These are phyloP conservation scores for Xenentodon cancila DNA, from an alignment of 2,797 vertebrate genomes.

Conservation along the genomic window DNA sequence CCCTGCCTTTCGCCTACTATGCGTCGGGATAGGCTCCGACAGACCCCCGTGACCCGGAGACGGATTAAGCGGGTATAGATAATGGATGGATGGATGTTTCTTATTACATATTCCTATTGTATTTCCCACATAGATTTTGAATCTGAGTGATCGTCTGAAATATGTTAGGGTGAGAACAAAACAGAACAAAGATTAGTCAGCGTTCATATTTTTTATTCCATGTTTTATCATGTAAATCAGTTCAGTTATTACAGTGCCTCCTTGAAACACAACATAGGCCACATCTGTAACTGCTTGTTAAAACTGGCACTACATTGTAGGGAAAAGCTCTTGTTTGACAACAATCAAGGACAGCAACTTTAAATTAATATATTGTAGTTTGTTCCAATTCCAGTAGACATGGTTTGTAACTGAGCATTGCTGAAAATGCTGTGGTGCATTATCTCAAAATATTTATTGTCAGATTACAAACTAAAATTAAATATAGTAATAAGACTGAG, in stretches of 20 bases:
- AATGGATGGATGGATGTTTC: no score
- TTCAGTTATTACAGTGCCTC: conserved; percentile 21
- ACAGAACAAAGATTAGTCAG: conserved; percentile 3
- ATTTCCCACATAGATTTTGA: no score
- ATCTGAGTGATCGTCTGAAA: not conserved
- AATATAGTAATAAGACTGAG: not conserved
- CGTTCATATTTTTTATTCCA: conserved; percentile 45
- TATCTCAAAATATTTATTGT: conserved; percentile 27
- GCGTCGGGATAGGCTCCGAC: no score
- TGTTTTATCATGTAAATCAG: conserved; percentile 36
- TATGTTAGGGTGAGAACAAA: conserved; percentile 4
- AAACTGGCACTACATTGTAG: conserved; percentile 2
- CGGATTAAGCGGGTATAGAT: no score
- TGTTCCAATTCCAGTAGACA: conserved; percentile 11
- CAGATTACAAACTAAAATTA: conserved; percentile 3
- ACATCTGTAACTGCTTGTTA: conserved; percentile 15
- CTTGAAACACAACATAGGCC: conserved; percentile 9
- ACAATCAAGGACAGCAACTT: conserved; percentile 1
- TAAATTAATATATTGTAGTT: conserved; percentile 27
- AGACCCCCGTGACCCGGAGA: no score
- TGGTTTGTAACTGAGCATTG: conserved; percentile 19
- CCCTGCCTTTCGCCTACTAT: no score
- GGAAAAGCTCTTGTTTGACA: conserved; percentile 10
- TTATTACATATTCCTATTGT: no score
- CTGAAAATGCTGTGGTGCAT: conserved; percentile 16